Conservation (phyloP, 2,888 invertebrate genomes). For the Parnassius orleans region DNA sequence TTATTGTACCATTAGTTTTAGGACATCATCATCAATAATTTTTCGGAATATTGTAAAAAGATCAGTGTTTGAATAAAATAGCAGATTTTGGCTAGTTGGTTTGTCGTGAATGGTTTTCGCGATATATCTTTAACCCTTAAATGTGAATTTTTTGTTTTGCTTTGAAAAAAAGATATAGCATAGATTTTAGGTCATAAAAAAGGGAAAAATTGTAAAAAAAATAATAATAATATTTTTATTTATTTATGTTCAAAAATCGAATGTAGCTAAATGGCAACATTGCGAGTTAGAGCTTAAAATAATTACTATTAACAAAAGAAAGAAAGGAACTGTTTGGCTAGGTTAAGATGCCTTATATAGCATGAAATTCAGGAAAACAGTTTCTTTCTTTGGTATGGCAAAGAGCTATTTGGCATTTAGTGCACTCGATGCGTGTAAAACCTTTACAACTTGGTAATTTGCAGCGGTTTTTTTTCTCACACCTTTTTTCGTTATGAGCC, state of each 20-base stretch:
- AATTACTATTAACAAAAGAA: background rate
- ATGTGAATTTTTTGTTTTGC: slow-evolving; percentile 15
- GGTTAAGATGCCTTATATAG: no score
- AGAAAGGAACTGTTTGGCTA: slow-evolving; percentile 9
- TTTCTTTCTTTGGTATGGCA: slow-evolving; percentile 36
- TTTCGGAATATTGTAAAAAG: no score
- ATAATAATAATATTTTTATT: slow-evolving; percentile 13
- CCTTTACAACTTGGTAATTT: slow-evolving; percentile 34
- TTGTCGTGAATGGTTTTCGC: no score
- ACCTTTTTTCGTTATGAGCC: slow-evolving; percentile 35
- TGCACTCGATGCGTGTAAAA: slow-evolving; percentile 34
- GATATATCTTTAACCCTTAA: slow-evolving; percentile 10
- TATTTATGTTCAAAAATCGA: slow-evolving; percentile 30
- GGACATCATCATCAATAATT: no score
- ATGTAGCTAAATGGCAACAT: slow-evolving; percentile 28
- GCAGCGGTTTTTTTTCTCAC: slow-evolving; percentile 33
- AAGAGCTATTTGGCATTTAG: slow-evolving; percentile 34
- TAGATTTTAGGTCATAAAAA: slow-evolving; percentile 13
- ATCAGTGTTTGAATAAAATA: no score
- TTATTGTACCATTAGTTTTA: no score
- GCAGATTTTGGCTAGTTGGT: no score
- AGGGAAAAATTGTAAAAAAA: slow-evolving; percentile 25
- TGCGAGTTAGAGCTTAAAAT: slow-evolving; percentile 24
- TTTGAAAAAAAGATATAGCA: slow-evolving; percentile 19
- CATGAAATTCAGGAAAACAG: slow-evolving; percentile 35